Conservation (phyloP, 2,113 vertebrate species). For the Callipepla californica region DNA sequence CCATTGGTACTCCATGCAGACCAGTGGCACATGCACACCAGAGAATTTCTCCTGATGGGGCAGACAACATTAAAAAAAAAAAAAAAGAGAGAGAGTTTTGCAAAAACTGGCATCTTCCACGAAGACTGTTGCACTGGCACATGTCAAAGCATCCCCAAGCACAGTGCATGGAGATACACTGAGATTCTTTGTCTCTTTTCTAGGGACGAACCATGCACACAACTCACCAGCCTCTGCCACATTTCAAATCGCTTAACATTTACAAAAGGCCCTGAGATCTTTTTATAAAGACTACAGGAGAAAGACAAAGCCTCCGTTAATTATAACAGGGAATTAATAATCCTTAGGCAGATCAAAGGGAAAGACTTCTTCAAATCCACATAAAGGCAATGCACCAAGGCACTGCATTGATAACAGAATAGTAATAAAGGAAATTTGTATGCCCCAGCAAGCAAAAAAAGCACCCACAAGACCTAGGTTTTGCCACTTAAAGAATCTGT, state of each 20-base stretch:
- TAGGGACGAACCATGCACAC: background rate
- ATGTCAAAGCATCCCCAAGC: background rate
- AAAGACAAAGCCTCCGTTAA: slow-evolving; percentile 27
- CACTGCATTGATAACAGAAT: background rate
- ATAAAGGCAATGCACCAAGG: background rate
- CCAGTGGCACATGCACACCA: fast-evolving
- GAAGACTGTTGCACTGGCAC: background rate
- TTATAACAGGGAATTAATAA: slow-evolving; percentile 14
- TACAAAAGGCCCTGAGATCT: background rate
- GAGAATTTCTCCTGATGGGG: background rate
- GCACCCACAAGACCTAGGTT: background rate
- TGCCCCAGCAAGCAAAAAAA: background rate
- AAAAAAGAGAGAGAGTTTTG: background rate
- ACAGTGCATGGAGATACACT: background rate
- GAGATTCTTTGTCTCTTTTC: background rate
- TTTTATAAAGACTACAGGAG: background rate
- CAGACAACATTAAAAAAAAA: background rate
- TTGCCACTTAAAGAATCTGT: background rate
- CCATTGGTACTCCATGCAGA: background rate
- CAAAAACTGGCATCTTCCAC: background rate
- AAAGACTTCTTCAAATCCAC: slow-evolving; percentile 4
- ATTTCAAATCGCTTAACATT: background rate
- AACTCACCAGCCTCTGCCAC: background rate
- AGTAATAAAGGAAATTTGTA: slow-evolving; percentile 15
- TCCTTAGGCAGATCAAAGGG: slow-evolving; percentile 1